Conservation (phyloP, 2,113 vertebrate genomes). For the Thermophis baileyi region DNA sequence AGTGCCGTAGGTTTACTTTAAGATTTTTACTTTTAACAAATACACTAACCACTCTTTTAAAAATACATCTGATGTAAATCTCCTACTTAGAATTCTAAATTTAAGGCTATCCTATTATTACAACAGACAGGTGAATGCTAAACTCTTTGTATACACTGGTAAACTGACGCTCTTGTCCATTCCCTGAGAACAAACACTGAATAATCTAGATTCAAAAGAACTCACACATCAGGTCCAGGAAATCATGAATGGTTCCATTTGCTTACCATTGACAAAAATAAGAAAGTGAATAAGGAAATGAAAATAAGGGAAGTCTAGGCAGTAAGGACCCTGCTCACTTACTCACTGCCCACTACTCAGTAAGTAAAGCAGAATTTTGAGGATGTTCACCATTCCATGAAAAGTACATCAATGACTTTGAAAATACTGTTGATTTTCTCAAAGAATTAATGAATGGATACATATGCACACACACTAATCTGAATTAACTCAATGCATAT, state of each 20-base stretch:
- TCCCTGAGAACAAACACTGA: neutral
- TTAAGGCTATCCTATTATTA: neutral
- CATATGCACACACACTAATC: neutral
- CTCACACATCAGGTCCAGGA: neutral
- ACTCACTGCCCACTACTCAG: neutral
- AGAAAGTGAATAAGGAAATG: neutral
- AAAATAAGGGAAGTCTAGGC: neutral
- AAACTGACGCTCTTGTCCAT: neutral
- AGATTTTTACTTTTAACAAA: neutral
- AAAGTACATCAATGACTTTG: slow-evolving; percentile 2
- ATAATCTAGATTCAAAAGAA: neutral
- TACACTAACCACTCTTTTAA: neutral
- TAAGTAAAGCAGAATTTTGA: neutral
- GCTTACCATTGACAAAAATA: neutral
- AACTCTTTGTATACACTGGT: neutral
- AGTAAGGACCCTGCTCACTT: neutral
- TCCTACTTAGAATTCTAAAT: neutral
- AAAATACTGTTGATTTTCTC: slow-evolving; percentile 39
- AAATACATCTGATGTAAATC: neutral
- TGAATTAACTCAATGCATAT: slow-evolving; percentile 27
- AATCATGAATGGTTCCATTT: neutral
- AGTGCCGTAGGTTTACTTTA: slow-evolving; percentile 1
- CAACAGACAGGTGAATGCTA: neutral
- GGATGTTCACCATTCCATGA: neutral
- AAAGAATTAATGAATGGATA: neutral